Conservation (phyloP, 1,140 invertebrate genomes). For the Homalodisca vitripennis region DNA sequence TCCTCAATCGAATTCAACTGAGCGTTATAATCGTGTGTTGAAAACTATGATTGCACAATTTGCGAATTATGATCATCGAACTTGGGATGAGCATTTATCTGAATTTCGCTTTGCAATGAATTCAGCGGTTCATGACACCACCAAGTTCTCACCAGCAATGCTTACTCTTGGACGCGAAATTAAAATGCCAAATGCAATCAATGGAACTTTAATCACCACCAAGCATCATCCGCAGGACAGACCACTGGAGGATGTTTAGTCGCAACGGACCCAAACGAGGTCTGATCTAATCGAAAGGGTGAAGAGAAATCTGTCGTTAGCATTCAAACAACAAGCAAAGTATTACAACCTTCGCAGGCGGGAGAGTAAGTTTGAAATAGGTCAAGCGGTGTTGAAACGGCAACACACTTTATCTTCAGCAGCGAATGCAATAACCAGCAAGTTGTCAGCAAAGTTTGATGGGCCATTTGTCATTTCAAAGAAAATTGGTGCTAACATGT, state of each 20-base stretch:
- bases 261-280: background rate
- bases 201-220: background rate
- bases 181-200: conserved; percentile 28
- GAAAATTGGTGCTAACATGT: conserved; percentile 9
- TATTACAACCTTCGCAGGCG: conserved; percentile 5
- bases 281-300: background rate
- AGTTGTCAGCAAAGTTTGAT: background rate
- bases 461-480: background rate
- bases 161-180: conserved; percentile 47
- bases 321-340: background rate
- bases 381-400: background rate
- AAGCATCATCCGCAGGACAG: background rate
- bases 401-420: conserved; percentile 4
- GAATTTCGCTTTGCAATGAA: conserved; percentile 49
- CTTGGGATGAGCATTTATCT: conserved; percentile 45
- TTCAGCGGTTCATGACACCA: conserved; percentile 45
- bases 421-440: background rate
- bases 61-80: conserved; percentile 44
- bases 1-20: conserved; percentile 48
- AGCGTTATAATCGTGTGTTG: conserved; percentile 49
- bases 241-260: background rate
- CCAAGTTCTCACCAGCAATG: conserved; percentile 46
- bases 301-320: background rate
- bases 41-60: conserved; percentile 47
- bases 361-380: background rate